phyloP scores from a whole-genome alignment of 2,888 invertebrate genomes.

The Pantelozetes paolii region DNA sequence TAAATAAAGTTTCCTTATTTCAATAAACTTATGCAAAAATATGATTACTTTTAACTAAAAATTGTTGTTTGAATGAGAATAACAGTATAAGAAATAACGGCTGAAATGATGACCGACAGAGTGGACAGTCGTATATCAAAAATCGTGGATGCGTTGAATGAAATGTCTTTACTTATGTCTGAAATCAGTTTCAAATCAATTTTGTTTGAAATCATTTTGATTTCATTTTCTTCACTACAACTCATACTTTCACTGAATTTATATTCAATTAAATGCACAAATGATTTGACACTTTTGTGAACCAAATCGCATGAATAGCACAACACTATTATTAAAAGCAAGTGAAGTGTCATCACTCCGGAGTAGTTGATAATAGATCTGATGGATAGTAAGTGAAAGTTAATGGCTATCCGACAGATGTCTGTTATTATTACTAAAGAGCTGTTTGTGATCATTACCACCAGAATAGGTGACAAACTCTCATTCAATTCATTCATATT shows the following conservation, averaged over 20 bases:
- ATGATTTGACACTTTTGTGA: neutral
- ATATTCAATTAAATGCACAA: neutral
- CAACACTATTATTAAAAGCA: neutral
- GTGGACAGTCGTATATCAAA: neutral
- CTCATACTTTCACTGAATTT: neutral
- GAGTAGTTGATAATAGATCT: neutral
- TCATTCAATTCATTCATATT: neutral
- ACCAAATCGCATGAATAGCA: neutral
- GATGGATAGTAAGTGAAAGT: neutral
- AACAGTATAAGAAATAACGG: neutral
- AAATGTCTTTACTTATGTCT: neutral
- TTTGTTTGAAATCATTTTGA: neutral
- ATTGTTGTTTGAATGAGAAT: slow-evolving; percentile 1
- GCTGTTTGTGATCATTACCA: neutral
- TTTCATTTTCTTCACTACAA: neutral
- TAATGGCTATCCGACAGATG: neutral
- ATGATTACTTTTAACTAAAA: no score
- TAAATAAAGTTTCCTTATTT: neutral
- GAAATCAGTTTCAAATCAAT: neutral
- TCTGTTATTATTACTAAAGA: neutral
- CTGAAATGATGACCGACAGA: neutral
- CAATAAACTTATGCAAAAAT: no score
- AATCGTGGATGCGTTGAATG: neutral
- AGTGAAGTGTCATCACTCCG: neutral
- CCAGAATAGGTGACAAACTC: neutral